Base-by-base conservation (phyloP, 1,140 invertebrate genomes). In the Drosophila virilis region DNA sequence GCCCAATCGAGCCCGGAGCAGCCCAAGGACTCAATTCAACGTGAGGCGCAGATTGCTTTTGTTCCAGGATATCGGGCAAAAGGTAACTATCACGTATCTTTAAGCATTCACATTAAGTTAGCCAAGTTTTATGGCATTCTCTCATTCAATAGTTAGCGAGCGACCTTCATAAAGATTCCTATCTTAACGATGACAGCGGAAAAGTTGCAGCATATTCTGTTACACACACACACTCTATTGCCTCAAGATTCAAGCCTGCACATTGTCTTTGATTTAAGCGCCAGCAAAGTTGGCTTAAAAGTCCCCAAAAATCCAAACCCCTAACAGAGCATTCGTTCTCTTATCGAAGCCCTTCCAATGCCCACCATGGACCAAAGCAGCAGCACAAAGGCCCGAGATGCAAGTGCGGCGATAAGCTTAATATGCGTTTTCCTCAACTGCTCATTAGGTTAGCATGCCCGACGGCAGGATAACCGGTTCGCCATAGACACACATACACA, bases 121-220 rank as follows among this genome's bases (percentile, higher is more conserved):
- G 67, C 81, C 77, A 51, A 82, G 80, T 74, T 88, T 85, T 82
- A 85, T 78, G 73, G 64, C 42, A 76, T 59, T 37, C 28, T 68
- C 68, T 57, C 65, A 67, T 77, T 80, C 68, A 74, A 80, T 83
- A 80, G 22, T n/a, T 32, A 38, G 22, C 22, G 2, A 15, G 57
- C 84, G 77, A 89, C 84, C 85, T 90, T 88, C 86, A 90, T 90
- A 90, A 90, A 90, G 85, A 90, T 90, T 48, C 50, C 46, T 86
- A 90, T 90, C 85, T 90, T 91, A 90, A 90, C 85, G 85, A 90
- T 91, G 86, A 90, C 85, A 90, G 90, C 91, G 80, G 73, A 43
- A 89, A 83, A 83, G 66, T 88, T 79, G 40, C 54, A 46, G 45
- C 37, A 67, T 50, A 50, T 64, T 64, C 42, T 10, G 68, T 35